Evolutionary conservation across 2,113 vertebrate genomes (phyloP), one percentile per base, ranked within the genome.

Genomic region (Caloenas nicobarica): DNA sequence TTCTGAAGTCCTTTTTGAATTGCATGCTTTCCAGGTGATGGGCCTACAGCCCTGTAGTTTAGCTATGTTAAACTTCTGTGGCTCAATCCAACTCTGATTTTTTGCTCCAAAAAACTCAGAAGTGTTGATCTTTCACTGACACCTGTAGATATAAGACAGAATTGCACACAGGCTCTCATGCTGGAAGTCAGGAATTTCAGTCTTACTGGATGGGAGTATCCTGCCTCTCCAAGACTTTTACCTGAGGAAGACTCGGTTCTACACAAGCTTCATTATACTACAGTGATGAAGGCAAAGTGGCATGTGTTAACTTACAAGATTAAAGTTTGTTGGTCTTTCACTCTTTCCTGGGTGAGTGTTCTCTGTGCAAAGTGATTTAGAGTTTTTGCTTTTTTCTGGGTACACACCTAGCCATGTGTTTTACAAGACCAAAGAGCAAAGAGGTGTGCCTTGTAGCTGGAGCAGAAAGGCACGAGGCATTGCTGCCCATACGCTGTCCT

Each of bases 41-140:
- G 44, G 4, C 15, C 31, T 79, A 16, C 4, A 50, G 7, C 16
- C 13, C 16, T 17, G 18, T 33, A 76, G 38, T 24, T 78, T 12
- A 16, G 2, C 33, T 33, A 2, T 7, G 16, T 66, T n/a, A 42
- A 77, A 81, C 7, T 65, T 68, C 11, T 2, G 2, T n/a, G 50
- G 9, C 31, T 72, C 9, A 24, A 12, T 26, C 3, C 23, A 22
- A 1, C 11, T 17, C 18, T 6, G 5, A 0, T 18, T 53, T 89
- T 91, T 34, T 21, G 1, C 16, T 5, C 15, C 22, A 3, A 25
- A 64, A 58, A 9, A 9, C 13, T 28, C 7, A 26, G 23, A 42
- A 88, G 60, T 5, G 19, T 5, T 0, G 12, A 90, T 95, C 93
- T 91, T 97, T 83, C n/a, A 86, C 91, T 96, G 95, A 96, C 97